Evolutionary conservation across 2,888 invertebrate genomes (phyloP).

Genomic region (Tachina fera): DNA sequence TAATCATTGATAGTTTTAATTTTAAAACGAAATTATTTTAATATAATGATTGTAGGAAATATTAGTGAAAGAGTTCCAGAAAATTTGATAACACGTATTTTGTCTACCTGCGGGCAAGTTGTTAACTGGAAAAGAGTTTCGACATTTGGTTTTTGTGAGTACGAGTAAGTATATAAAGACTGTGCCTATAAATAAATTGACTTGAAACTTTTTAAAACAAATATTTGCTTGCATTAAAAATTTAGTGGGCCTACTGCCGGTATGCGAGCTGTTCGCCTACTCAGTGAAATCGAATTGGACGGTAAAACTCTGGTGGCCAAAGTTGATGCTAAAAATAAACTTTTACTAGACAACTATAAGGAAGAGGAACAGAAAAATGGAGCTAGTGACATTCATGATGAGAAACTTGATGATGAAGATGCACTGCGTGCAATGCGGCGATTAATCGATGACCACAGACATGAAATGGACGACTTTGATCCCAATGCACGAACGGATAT

Average conservation of each 20-base stretch:
- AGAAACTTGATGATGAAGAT: constrained; percentile 85
- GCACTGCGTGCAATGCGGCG: constrained; percentile 91
- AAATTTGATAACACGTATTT: constrained; percentile 95
- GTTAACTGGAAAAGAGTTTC: constrained; percentile 98
- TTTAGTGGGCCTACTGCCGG: constrained; percentile 94
- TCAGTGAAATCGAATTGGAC: constrained; percentile 96
- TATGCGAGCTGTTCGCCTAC: constrained; percentile 94
- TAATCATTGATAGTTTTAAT: constrained; percentile 22
- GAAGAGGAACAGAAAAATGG: constrained; percentile 87
- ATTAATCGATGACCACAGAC: constrained; percentile 90
- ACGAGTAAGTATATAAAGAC: constrained; percentile 85
- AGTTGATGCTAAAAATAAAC: constrained; percentile 98
- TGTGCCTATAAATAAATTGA: background rate
- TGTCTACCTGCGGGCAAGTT: constrained; percentile 96
- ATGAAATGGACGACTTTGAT: constrained; percentile 81
- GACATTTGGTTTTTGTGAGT: constrained; percentile 99
- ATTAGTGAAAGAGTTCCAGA: constrained; percentile 98
- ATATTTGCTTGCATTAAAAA: constrained; percentile 27
- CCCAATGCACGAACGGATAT: constrained; percentile 74
- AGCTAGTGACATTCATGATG: constrained; percentile 84
- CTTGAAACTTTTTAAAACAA: background rate
- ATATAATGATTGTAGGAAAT: constrained; percentile 85
- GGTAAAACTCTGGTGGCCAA: constrained; percentile 97
- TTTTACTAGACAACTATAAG: constrained; percentile 96
- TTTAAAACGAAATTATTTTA: background rate